These are phyloP conservation scores for Megalops atlanticus DNA, from an alignment of 2,113 vertebrate genomes.

Conservation along the genomic window DNA sequence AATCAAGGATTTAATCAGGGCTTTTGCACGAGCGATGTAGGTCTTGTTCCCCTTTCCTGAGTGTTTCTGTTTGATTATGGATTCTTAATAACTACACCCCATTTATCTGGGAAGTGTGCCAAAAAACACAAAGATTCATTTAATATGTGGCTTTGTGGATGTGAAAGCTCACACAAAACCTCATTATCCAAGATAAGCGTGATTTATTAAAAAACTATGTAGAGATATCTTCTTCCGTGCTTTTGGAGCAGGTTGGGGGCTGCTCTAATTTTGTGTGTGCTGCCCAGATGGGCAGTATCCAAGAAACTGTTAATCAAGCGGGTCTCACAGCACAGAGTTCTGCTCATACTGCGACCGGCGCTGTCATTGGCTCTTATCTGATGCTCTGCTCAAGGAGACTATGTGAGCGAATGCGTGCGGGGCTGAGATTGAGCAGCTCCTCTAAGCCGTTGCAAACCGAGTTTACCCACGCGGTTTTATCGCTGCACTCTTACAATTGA, in stretches of 20 bases:
- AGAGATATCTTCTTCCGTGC: background rate
- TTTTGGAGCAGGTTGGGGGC: background rate
- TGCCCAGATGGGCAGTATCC: background rate
- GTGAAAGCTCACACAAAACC: slow-evolving; percentile 2
- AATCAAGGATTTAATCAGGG: background rate
- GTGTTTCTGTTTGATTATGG: background rate
- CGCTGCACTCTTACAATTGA: background rate
- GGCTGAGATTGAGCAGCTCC: background rate
- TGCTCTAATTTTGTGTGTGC: background rate
- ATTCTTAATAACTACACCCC: slow-evolving; percentile 2
- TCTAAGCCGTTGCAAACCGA: no score
- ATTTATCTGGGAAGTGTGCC: background rate
- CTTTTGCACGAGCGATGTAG: background rate
- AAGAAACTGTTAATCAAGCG: background rate
- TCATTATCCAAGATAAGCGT: background rate
- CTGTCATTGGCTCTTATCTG: background rate
- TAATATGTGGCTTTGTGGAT: background rate
- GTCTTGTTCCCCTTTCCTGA: background rate
- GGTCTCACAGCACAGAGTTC: background rate
- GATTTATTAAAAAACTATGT: background rate
- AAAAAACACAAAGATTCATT: slow-evolving; percentile 8
- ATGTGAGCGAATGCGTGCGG: background rate
- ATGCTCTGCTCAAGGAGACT: slow-evolving; percentile 1
- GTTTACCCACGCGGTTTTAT: background rate
- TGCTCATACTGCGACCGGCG: background rate